A percentile compares a stretch with the other conserved stretches of the same genome.
These are phyloP conservation scores for Rhadinocentrus ornatus DNA, from an alignment of 2,797 vertebrate genomes.

Conservation along the genomic window DNA sequence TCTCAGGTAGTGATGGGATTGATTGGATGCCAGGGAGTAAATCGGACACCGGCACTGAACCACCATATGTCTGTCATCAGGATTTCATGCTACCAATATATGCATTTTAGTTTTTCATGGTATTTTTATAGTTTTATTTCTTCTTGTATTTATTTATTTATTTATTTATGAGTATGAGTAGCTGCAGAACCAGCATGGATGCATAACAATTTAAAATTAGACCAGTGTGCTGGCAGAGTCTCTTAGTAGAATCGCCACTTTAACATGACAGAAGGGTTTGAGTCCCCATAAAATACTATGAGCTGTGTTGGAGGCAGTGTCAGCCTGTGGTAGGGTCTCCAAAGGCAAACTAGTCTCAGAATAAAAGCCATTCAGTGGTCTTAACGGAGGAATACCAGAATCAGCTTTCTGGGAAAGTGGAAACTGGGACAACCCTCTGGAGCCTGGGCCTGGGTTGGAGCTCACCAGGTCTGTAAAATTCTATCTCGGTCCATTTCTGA, in stretches of 20 bases:
- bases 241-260: not conserved
- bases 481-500: too few relatives aligned
- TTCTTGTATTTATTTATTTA: not conserved
- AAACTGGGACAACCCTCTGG: not conserved
- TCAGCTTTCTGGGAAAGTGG: not conserved
- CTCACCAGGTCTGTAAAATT: too few relatives aligned
- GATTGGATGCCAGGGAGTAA: slow-evolving; percentile 68
- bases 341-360: not conserved
- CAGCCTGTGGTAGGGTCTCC: not conserved
- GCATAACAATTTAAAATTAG: not conserved
- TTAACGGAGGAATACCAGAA: not conserved
- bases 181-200: not conserved
- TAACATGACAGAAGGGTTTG: not conserved
- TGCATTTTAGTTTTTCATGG: slow-evolving; percentile 3
- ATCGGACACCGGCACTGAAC: slow-evolving; percentile 67
- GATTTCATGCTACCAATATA: slow-evolving; percentile 33
- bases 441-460: too few relatives aligned
- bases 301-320: not conserved
- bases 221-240: not conserved
- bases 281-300: not conserved
- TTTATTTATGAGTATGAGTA: not conserved
- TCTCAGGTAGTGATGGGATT: slow-evolving; percentile 72
- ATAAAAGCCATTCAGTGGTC: not conserved
- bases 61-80: slow-evolving; percentile 44
- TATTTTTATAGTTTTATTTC: not conserved